These are phyloP conservation scores for Spialia ferax DNA, from an alignment of 2,888 invertebrate species.

Conservation along the genomic window DNA sequence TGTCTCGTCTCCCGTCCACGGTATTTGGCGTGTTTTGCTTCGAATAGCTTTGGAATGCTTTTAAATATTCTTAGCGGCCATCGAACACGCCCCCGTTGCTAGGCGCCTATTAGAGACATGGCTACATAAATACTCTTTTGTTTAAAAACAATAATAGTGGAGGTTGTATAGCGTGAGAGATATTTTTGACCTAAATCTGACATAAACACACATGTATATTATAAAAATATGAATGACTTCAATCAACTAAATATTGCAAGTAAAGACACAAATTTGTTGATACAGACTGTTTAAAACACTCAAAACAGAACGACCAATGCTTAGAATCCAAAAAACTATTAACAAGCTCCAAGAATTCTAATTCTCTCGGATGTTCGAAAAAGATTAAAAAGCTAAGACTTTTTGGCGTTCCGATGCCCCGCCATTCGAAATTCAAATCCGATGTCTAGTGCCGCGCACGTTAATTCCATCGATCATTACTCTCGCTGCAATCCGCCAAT, in stretches of 20 bases:
- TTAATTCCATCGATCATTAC: constrained; percentile 86
- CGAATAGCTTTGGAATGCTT: constrained; percentile 27
- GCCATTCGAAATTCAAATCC: constrained; percentile 65
- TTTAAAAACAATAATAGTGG: not conserved
- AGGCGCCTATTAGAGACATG: not conserved
- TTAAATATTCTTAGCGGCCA: constrained; percentile 33
- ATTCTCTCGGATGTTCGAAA: constrained; percentile 18
- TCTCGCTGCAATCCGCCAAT: constrained; percentile 84
- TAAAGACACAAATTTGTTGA: no score
- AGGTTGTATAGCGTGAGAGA: not conserved
- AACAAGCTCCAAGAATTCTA: constrained; percentile 35
- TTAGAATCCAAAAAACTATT: constrained; percentile 12
- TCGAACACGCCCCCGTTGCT: not conserved
- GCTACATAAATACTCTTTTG: not conserved
- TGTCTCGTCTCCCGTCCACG: not conserved
- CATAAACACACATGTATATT: no score
- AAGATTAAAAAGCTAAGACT: constrained; percentile 7
- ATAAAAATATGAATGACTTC: not conserved
- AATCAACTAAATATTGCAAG: no score
- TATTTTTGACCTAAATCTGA: no score
- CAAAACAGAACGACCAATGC: not conserved
- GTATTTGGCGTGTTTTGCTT: constrained; percentile 23
- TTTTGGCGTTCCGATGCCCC: constrained; percentile 32
- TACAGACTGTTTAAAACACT: no score
- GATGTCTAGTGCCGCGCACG: constrained; percentile 74